Conservation (phyloP, 1,140 invertebrate genomes). For the Arion vulgaris region DNA sequence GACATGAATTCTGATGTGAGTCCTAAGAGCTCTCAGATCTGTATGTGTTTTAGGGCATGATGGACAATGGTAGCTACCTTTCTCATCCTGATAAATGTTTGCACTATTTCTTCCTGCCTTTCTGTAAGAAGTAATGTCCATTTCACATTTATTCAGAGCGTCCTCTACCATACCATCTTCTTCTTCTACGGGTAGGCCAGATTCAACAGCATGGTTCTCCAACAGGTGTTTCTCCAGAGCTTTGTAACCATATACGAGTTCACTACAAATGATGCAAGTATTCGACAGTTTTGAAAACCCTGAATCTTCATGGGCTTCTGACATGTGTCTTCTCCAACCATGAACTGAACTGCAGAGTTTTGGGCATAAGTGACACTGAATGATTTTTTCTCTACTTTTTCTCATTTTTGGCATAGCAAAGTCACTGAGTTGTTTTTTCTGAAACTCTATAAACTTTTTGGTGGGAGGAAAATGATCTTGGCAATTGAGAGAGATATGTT, state of each 20-base stretch:
- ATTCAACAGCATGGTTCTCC: slow-evolving; percentile 31
- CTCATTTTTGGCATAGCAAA: slow-evolving; percentile 30
- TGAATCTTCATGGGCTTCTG: slow-evolving; percentile 30
- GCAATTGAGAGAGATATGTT: slow-evolving; percentile 38
- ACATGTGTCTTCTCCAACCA: slow-evolving; percentile 37
- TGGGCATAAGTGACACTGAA: slow-evolving; percentile 33
- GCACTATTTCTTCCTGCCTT: slow-evolving; percentile 17
- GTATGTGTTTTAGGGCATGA: slow-evolving; percentile 30
- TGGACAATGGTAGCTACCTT: slow-evolving; percentile 27
- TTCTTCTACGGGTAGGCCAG: slow-evolving; percentile 35
- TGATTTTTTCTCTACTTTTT: slow-evolving; percentile 28
- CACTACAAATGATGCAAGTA: slow-evolving; percentile 38
- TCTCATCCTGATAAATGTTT: slow-evolving; percentile 28
- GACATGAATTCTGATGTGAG: slow-evolving; percentile 36
- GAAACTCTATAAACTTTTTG: slow-evolving; percentile 36
- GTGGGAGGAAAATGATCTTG: slow-evolving; percentile 39
- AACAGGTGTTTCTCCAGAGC: slow-evolving; percentile 39
- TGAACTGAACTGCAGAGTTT: slow-evolving; percentile 36
- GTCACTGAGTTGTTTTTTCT: slow-evolving; percentile 36
- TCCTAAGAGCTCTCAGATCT: slow-evolving; percentile 28
- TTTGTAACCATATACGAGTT: slow-evolving; percentile 40
- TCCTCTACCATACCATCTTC: slow-evolving; percentile 33
- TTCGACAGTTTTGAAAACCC: slow-evolving; percentile 40
- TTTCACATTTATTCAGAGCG: slow-evolving; percentile 34
- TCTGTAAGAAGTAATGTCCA: slow-evolving; percentile 24